phyloP scores from a whole-genome alignment of 2,113 vertebrate species.

The Danio rerio region GRCz12tu NC_133177.1:37339001-37339500 shows the following conservation, averaged over 20 bases:
- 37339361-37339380: too few species aligned
- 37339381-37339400: too few species aligned
- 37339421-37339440: too few species aligned
- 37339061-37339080: slow-evolving; percentile 27
- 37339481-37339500: too few species aligned
- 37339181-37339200: slow-evolving; percentile 8
- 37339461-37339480: too few species aligned
- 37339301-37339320: not conserved
- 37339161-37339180: slow-evolving; percentile 26
- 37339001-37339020: slow-evolving; percentile 44
- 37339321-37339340: not conserved
- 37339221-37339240: not conserved
- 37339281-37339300: not conserved
- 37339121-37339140: not conserved
- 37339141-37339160: slow-evolving; percentile 17
- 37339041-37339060: slow-evolving; percentile 32
- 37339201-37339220: not conserved
- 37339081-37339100: slow-evolving; percentile 16
- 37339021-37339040: slow-evolving; percentile 34
- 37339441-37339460: too few species aligned
- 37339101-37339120: slow-evolving; percentile 30
- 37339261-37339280: not conserved
- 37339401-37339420: too few species aligned
- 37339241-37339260: not conserved
- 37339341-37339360: not conserved